phyloP scores from a whole-genome alignment of 2,888 invertebrate species.

The Eristalinus sepulchralis region DNA sequence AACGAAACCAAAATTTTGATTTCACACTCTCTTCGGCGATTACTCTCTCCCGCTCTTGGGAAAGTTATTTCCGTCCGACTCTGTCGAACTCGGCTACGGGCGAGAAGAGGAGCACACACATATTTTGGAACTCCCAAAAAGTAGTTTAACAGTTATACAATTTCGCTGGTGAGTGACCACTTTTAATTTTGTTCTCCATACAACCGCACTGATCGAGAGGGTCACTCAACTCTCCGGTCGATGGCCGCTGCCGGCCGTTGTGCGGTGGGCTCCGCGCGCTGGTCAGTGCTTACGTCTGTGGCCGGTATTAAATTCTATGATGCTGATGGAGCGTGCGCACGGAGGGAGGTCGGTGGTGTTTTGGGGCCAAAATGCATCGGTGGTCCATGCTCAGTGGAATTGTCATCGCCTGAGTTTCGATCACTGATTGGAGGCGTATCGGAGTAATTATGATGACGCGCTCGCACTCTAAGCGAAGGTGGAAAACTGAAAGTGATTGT shows the following conservation, averaged over 20 bases:
- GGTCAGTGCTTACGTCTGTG: conserved; percentile 47
- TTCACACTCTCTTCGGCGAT: conserved; percentile 41
- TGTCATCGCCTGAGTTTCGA: conserved; percentile 31
- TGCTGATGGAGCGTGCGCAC: conserved; percentile 32
- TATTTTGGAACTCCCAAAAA: conserved; percentile 61
- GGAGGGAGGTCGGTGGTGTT: neutral
- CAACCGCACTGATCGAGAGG: conserved; percentile 20
- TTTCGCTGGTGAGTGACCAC: conserved; percentile 73
- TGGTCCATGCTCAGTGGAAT: conserved; percentile 28
- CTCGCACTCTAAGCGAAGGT: conserved; percentile 18
- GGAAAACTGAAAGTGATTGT: conserved; percentile 64
- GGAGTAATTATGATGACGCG: conserved; percentile 34
- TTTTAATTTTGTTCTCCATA: conserved; percentile 72
- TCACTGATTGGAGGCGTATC: conserved; percentile 16
- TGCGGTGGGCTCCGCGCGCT: conserved; percentile 10
- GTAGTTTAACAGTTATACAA: conserved; percentile 73
- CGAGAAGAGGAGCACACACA: conserved; percentile 43
- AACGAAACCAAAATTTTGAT: conserved; percentile 34
- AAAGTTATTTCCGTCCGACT: conserved; percentile 52
- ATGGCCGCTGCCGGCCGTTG: conserved; percentile 48
- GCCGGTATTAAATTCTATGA: conserved; percentile 4
- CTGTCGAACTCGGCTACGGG: neutral
- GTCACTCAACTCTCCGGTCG: conserved; percentile 70
- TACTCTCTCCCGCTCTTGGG: conserved; percentile 46
- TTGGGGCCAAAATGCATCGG: conserved; percentile 27